Conservation (phyloP, 2,888 invertebrate species). For the Diploptera punctata region DNA sequence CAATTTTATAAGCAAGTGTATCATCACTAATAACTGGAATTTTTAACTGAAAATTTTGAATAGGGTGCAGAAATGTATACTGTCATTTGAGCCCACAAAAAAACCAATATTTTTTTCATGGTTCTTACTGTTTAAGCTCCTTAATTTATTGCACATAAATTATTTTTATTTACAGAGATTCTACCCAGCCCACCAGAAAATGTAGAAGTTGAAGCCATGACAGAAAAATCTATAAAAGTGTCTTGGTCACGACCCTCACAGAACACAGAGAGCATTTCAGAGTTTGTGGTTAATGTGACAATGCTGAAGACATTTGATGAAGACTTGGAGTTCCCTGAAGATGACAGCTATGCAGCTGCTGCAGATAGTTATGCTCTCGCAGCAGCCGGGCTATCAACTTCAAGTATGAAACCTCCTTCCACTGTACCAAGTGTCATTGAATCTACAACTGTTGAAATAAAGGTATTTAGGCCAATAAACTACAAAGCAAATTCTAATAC, state of each 20-base stretch:
- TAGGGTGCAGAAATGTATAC: too few species aligned
- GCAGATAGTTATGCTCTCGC: conserved; percentile 30
- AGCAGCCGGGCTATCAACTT: conserved; percentile 56
- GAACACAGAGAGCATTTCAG: conserved; percentile 68
- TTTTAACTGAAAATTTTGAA: too few species aligned
- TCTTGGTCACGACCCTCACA: conserved; percentile 72
- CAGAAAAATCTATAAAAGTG: conserved; percentile 74
- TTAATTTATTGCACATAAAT: too few species aligned
- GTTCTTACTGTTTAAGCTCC: too few species aligned
- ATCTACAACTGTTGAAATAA: not conserved
- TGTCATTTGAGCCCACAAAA: too few species aligned
- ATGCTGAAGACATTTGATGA: conserved; percentile 71
- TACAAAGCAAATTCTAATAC: too few species aligned
- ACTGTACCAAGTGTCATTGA: conserved; percentile 7
- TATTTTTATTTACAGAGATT: conserved; percentile 60
- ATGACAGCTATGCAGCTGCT: conserved; percentile 41
- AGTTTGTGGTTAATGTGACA: conserved; percentile 76
- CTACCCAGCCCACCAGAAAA: conserved; percentile 78
- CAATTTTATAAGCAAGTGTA: too few species aligned
- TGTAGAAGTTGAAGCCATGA: conserved; percentile 74
- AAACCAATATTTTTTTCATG: too few species aligned
- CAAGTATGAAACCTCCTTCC: conserved; percentile 50
- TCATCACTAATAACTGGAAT: too few species aligned
- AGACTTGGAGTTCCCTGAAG: conserved; percentile 32
- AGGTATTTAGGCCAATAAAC: not conserved